phyloP scores from a whole-genome alignment of 2,113 vertebrate species.

The Oncorhynchus nerka region DNA sequence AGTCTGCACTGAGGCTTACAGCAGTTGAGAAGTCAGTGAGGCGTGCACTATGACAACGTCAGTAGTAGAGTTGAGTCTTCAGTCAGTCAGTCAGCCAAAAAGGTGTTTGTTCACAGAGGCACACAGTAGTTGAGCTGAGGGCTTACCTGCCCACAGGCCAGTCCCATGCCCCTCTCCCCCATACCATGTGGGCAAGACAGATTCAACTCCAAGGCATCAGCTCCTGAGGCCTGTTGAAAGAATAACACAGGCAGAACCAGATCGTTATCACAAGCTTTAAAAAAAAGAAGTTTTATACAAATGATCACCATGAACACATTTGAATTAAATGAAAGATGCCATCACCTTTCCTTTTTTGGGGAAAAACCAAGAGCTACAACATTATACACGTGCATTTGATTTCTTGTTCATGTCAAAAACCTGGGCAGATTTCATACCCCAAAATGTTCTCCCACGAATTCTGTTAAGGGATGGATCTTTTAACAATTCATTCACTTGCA shows the following conservation, averaged over 20 bases:
- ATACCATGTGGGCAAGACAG: conserved; percentile 95
- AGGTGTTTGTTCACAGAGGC: conserved; percentile 16
- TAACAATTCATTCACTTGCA: neutral
- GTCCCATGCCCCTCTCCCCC: conserved; percentile 96
- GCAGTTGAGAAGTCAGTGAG: too few species aligned
- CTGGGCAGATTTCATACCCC: neutral
- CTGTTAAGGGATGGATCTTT: neutral
- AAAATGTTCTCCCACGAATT: neutral
- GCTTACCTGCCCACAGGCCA: conserved; percentile 93
- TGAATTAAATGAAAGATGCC: too few species aligned
- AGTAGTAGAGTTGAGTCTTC: neutral
- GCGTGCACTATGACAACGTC: neutral
- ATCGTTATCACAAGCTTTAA: neutral
- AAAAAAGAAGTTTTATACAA: too few species aligned
- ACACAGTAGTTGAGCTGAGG: neutral
- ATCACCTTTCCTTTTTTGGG: too few species aligned
- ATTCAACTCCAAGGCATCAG: conserved; percentile 94
- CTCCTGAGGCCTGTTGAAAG: conserved; percentile 70
- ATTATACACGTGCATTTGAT: too few species aligned
- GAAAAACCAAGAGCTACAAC: too few species aligned
- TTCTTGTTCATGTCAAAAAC: neutral
- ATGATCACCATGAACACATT: too few species aligned
- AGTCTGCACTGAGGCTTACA: too few species aligned
- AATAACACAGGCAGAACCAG: neutral
- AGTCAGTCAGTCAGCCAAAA: neutral